A percentile compares a stretch with the other conserved stretches of the same genome.
Conservation (phyloP, 2,797 vertebrate species). For the Eulemur rubriventer region DNA sequence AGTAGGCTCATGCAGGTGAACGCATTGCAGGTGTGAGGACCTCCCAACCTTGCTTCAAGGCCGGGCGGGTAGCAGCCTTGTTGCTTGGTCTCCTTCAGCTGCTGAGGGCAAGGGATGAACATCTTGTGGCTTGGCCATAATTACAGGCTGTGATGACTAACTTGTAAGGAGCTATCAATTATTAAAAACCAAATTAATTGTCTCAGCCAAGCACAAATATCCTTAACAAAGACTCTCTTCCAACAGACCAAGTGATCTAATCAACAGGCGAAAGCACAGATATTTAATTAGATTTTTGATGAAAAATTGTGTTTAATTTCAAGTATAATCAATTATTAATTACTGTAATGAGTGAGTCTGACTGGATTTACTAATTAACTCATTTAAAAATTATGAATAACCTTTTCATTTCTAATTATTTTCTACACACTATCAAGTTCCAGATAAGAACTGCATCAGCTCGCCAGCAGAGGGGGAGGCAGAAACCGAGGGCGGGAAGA, state of each 20-base stretch:
- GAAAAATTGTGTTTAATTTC: slow-evolving; percentile 99
- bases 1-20: not conserved
- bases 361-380: slow-evolving; percentile 97
- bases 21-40: not conserved
- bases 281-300: slow-evolving; percentile 99
- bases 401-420: slow-evolving; percentile 93
- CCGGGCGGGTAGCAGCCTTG: slow-evolving; percentile 63
- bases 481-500: not conserved
- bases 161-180: slow-evolving; percentile 87
- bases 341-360: slow-evolving; percentile 95
- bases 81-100: not conserved
- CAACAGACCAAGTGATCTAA: slow-evolving; percentile 91
- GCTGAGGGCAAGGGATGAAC: slow-evolving; percentile 76
- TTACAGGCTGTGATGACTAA: slow-evolving; percentile 91
- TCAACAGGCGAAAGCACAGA: slow-evolving; percentile 90
- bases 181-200: slow-evolving; percentile 89
- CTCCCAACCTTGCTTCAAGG: not conserved
- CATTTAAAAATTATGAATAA: slow-evolving; percentile 97
- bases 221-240: slow-evolving; percentile 89
- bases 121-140: slow-evolving; percentile 87
- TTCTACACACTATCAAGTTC: slow-evolving; percentile 85
- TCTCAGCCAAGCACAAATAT: slow-evolving; percentile 90
- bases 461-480: slow-evolving; percentile 43
- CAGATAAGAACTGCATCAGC: slow-evolving; percentile 81
- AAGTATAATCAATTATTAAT: slow-evolving; percentile 99